These are phyloP conservation scores for Drosophila formosana DNA, from an alignment of 2,888 invertebrate genomes.

Conservation along the genomic window DNA sequence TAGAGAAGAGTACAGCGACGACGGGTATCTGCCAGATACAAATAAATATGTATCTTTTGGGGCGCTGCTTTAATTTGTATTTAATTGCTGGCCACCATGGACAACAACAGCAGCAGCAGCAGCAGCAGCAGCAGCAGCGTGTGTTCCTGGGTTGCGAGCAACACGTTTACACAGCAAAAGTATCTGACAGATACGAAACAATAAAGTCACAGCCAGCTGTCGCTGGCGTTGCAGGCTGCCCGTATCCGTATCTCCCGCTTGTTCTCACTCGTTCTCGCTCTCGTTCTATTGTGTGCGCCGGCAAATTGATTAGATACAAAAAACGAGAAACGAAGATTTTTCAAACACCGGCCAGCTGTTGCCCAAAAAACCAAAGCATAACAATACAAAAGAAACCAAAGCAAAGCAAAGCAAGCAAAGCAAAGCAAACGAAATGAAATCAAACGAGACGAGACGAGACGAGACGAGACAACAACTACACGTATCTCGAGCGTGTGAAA, in stretches of 20 bases:
- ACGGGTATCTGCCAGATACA: conserved; percentile 19
- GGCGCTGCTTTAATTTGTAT: conserved; percentile 48
- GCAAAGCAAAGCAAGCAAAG: conserved; percentile 3
- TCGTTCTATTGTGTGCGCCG: conserved; percentile 35
- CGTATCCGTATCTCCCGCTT: not conserved
- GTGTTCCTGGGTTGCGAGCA: conserved; percentile 17
- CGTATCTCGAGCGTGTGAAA: conserved; percentile 50
- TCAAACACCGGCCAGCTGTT: conserved; percentile 43
- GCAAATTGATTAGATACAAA: conserved; percentile 52
- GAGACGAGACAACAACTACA: conserved; percentile 2
- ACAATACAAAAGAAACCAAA: conserved; percentile 9
- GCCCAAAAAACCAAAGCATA: conserved; percentile 20
- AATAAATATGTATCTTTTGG: conserved; percentile 3
- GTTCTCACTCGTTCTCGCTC: not conserved
- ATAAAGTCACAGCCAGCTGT: conserved; percentile 53
- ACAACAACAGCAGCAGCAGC: not conserved
- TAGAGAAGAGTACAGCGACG: not conserved
- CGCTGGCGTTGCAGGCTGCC: conserved; percentile 10
- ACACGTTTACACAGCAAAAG: conserved; percentile 9
- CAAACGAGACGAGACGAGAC: conserved; percentile 3
- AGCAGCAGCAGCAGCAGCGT: too few relatives aligned
- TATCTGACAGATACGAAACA: conserved; percentile 47
- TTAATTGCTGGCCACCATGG: conserved; percentile 37
- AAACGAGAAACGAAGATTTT: conserved; percentile 14
- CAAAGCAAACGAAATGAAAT: conserved; percentile 5